phyloP scores from a whole-genome alignment of 1,140 invertebrate genomes.

The Atta cephalotes region DNA sequence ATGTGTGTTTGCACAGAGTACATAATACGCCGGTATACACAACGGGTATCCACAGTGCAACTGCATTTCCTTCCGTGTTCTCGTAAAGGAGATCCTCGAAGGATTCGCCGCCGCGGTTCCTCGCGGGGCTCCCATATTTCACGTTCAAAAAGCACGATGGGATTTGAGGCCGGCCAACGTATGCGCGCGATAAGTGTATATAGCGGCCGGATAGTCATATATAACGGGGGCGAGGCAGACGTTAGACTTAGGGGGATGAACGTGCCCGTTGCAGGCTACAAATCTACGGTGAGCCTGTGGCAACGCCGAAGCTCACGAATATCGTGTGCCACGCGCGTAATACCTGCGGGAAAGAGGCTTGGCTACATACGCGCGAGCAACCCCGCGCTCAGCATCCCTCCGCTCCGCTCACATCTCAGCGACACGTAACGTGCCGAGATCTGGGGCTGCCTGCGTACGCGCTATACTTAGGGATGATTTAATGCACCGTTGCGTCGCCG shows the following conservation, averaged over 20 bases:
- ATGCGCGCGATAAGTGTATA: constrained; percentile 82
- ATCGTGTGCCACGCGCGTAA: constrained; percentile 70
- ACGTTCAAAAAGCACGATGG: constrained; percentile 80
- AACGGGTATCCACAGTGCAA: constrained; percentile 21
- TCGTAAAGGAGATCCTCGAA: constrained; percentile 62
- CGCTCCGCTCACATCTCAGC: constrained; percentile 4
- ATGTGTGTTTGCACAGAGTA: constrained; percentile 10
- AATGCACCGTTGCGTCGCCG: constrained; percentile 51
- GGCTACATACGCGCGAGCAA: constrained; percentile 14
- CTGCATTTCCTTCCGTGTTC: constrained; percentile 62
- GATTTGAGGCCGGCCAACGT: constrained; percentile 81
- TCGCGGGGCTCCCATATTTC: constrained; percentile 72
- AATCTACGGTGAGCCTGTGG: constrained; percentile 82
- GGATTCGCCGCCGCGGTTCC: constrained; percentile 33
- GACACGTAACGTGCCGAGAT: constrained; percentile 19
- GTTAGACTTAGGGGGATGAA: constrained; percentile 82
- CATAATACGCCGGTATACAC: constrained; percentile 32
- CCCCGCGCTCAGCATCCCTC: background rate
- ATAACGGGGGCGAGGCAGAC: constrained; percentile 81
- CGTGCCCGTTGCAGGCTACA: constrained; percentile 82
- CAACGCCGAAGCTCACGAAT: constrained; percentile 78
- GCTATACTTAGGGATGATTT: constrained; percentile 46
- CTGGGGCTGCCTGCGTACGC: constrained; percentile 3
- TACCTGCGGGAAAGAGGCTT: constrained; percentile 68
- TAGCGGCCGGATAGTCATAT: constrained; percentile 77